A percentile compares a stretch with the other conserved stretches of the same genome.
phyloP scores from a whole-genome alignment of 2,797 vertebrate genomes.

The Distichodus sexfasciatus region DNA sequence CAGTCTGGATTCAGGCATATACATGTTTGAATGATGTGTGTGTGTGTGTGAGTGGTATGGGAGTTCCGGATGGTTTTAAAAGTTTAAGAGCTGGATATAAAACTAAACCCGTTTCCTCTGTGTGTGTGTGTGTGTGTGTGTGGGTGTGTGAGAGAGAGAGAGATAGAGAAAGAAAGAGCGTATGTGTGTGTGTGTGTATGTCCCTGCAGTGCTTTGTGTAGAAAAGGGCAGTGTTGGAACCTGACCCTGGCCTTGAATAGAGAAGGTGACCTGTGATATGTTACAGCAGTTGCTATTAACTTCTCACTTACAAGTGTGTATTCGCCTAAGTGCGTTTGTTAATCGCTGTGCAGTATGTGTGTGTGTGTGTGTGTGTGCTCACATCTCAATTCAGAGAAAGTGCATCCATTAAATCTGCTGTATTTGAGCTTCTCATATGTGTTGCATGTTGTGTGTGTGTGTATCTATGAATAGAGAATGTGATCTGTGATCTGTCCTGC shows the following conservation, averaged over 20 bases:
- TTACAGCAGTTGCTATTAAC: constrained; percentile 40
- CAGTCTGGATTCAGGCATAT: not conserved
- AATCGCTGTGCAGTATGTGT: not conserved
- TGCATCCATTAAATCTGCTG: not conserved
- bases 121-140: constrained; percentile 20
- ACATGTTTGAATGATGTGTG: not conserved
- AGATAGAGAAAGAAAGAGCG: no score
- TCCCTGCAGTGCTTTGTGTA: constrained; percentile 28
- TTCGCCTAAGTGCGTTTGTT: not conserved
- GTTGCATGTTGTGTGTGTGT: not conserved
- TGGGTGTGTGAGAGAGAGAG: constrained; percentile 18
- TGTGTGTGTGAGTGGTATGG: no score
- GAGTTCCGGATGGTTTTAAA: constrained; percentile 67
- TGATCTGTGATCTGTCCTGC: constrained; percentile 65
- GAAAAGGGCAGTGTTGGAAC: constrained; percentile 20
- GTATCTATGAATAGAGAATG: constrained; percentile 47
- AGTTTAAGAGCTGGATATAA: constrained; percentile 56
- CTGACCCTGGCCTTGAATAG: constrained; percentile 43
- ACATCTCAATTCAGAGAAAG: not conserved
- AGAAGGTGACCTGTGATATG: constrained; percentile 62
- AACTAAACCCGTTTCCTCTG: constrained; percentile 40
- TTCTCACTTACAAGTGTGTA: constrained; percentile 20
- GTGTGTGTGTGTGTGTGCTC: not conserved
- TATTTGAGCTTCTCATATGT: not conserved
- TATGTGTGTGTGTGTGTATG: constrained; percentile 33